Base-by-base conservation (phyloP, 2,888 invertebrate genomes). In the Spisula subtruncata region DNA sequence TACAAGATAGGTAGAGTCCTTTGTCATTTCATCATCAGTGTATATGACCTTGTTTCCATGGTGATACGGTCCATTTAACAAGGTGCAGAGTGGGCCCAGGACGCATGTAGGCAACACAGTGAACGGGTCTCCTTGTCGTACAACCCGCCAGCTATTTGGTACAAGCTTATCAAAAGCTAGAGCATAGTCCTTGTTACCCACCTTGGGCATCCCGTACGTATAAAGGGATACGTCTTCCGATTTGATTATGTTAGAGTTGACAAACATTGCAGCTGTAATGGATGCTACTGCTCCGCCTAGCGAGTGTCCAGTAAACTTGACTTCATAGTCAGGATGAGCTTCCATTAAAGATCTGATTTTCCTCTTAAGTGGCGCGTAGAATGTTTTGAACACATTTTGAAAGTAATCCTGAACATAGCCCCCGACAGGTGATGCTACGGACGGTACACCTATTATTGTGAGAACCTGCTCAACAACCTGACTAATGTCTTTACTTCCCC, bases 241-340 rank as follows among this genome's bases (percentile, higher is more conserved):
- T 1, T 66, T 71, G 29, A 89, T 66, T 14, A 88, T 54, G 0
- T 79, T 48, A n/a, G 89, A 60, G 71, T 88, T 60, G 6, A 89
- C 89, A 29, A 90, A 35, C 12, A 86, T 48, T 1, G 86, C 85
- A 10, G 88, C 71, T 14, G 89, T 54, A 0, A 92, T 85, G 20
- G 92, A 89, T 0, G 90, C 92, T 16, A 89, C 32, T 0, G 92
- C 92, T 8, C 84, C 92, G 35, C 92, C 92, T 2, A 92, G 89
- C 12, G 92, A 90, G 85, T 92, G 89, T 16, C 92, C 90, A 0
- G 90, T 90, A 6, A 92, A 66, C 8, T 75, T 75, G 29, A 92
- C 87, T 8, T 71, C 14, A 41, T 89, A 92, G 20, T 66, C 60
- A n/a, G 89, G 87, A 25, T 92, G 81, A 41, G 81, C 85, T 66